Evolutionary conservation across 1,140 invertebrate species (phyloP), one percentile per base, ranked within the genome.

Genomic region (Chrysopa pallens): DNA sequence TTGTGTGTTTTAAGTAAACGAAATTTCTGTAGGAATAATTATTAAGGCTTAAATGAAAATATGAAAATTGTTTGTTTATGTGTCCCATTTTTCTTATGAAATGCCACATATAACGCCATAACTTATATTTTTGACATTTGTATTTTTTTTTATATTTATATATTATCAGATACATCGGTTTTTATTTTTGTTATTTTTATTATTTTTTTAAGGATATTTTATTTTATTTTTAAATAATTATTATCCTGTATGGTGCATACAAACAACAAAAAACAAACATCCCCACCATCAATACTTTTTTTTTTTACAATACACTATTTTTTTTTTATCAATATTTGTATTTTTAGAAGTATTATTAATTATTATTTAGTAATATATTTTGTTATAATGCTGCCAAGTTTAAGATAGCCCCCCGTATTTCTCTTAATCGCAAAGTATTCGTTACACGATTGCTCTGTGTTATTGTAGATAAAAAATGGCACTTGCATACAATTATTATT

Each of bases 31-130:
- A 23, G 17, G 17, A 23, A 23, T 23, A 23, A 23, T 23, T 23
- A 23, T 23, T 23, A 23, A 23, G 17, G 2, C 17, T 5, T 23
- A 3, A 23, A 23, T 5, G 2, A 23, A 23, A 23, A 23, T 23
- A 23, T 5, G 17, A 23, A 23, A 23, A 23, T 23, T 23, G 17
- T 23, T 23, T 23, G 17, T 23, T 23, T 23, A 23, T 23, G 17
- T 23, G 17, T 23, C 2, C 17, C 17, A 59, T 64, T 64, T 61
- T 64, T 64, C 61, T 64, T 64, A 63, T 63, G 60, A 63, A 63
- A 60, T 64, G 63, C 61, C 63, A 60, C 61, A 63, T 61, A 61
- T 61, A 60, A 59, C 62, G 61, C 60, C 61, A 63, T 63, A 61
- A 63, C 17, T 23, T 23, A 23, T 23, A 23, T 23, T 23, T 23